phyloP scores from a whole-genome alignment of 2,888 invertebrate species.

The Monochamus alternatus region DNA sequence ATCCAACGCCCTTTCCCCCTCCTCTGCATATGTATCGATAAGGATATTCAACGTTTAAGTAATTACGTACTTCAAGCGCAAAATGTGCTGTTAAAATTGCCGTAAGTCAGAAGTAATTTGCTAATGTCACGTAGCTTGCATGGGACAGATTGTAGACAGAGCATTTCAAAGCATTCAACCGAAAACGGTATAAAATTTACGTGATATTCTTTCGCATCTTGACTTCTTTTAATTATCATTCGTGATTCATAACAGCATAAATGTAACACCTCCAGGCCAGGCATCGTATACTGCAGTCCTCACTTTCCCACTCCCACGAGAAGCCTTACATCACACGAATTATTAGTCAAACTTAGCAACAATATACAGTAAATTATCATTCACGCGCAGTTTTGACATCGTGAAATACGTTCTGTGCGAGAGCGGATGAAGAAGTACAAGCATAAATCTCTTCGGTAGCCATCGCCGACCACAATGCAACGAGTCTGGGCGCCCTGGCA shows the following conservation, averaged over 20 bases:
- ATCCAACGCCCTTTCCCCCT: too few species aligned
- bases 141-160: too few species aligned
- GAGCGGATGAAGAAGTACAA: slow-evolving; percentile 25
- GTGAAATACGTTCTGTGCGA: slow-evolving; percentile 24
- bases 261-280: neutral
- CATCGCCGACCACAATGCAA: slow-evolving; percentile 1
- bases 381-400: slow-evolving; percentile 24
- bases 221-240: too few species aligned
- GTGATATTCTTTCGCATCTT: too few species aligned
- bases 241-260: neutral
- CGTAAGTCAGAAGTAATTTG: too few species aligned
- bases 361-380: slow-evolving; percentile 31
- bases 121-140: too few species aligned
- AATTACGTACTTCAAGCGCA: too few species aligned
- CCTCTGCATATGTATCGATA: too few species aligned
- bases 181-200: too few species aligned
- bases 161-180: too few species aligned
- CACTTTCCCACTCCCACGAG: slow-evolving; percentile 22
- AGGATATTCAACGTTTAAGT: too few species aligned
- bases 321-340: slow-evolving; percentile 5
- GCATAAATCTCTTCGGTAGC: slow-evolving; percentile 31
- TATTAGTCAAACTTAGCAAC: slow-evolving; percentile 34
- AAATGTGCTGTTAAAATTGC: too few species aligned
- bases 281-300: neutral
- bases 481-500: neutral